A percentile compares a stretch with the other conserved stretches of the same genome.
Evolutionary conservation across 2,113 vertebrate genomes (phyloP).

Genomic region (Coracopsis vasa): DNA sequence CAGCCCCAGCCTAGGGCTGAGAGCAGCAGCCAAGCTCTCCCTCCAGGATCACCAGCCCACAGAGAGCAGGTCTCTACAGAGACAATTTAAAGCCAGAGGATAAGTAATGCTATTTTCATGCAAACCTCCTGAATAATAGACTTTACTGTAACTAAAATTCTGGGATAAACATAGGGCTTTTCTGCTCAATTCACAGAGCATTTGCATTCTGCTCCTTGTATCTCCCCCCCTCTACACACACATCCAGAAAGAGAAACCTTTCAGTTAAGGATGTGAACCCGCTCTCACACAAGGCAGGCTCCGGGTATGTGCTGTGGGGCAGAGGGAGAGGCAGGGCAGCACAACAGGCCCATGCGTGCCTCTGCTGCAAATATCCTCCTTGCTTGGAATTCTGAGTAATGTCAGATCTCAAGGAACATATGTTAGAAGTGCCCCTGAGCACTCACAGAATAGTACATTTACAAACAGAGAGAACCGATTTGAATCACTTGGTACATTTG

Average conservation of each 20-base stretch:
- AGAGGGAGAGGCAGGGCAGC: not conserved
- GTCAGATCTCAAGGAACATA: constrained; percentile 9
- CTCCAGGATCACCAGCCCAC: fast-evolving
- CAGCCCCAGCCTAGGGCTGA: not conserved
- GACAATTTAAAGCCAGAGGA: not conserved
- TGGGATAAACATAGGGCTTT: not conserved
- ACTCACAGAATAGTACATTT: constrained; percentile 43
- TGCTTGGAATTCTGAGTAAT: not conserved
- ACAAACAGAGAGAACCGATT: constrained; percentile 46
- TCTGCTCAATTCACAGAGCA: not conserved
- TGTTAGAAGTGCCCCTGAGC: constrained; percentile 27
- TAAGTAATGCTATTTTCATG: not conserved
- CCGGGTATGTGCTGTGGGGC: fast-evolving
- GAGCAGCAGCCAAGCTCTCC: not conserved
- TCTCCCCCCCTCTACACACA: not conserved
- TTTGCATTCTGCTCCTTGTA: not conserved
- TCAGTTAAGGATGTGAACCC: not conserved
- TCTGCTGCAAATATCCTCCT: not conserved
- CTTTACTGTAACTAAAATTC: not conserved
- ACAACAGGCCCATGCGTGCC: not conserved
- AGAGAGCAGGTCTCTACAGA: not conserved
- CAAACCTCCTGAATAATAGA: not conserved
- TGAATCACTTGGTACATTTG: constrained; percentile 36
- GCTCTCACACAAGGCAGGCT: not conserved
- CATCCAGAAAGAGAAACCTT: not conserved